Percentiles rank a stretch among this genome's conserved stretches.
Evolutionary conservation across 2,888 invertebrate species (phyloP).

Genomic region (Saturnia pavonia): DNA sequence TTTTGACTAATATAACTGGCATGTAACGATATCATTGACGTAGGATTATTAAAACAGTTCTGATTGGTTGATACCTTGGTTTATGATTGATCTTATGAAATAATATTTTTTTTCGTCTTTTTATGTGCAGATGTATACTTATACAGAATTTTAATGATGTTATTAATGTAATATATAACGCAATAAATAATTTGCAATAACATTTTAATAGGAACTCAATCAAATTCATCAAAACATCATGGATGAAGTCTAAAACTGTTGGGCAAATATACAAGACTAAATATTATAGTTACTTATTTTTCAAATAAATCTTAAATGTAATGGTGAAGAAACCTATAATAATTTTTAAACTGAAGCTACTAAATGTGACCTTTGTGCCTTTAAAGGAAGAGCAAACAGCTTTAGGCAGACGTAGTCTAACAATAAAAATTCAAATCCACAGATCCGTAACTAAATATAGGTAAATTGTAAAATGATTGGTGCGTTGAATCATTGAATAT

Average conservation of each 20-base stretch:
- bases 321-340: too few relatives aligned
- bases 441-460: too few relatives aligned
- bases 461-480: too few relatives aligned
- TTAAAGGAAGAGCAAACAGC: too few relatives aligned
- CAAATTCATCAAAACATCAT: neutral
- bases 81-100: neutral
- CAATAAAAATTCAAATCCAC: too few relatives aligned
- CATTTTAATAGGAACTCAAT: neutral
- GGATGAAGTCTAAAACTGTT: too few relatives aligned
- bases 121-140: neutral
- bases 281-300: neutral
- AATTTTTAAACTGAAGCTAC: too few relatives aligned
- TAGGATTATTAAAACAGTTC: conserved; percentile 9
- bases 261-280: neutral
- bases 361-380: too few relatives aligned
- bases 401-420: too few relatives aligned
- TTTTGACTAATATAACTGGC: conserved; percentile 17
- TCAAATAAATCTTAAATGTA: too few relatives aligned
- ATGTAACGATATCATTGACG: conserved; percentile 12
- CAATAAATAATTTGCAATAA: neutral
- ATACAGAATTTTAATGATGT: neutral
- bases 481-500: too few relatives aligned
- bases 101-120: neutral
- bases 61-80: neutral
- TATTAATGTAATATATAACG: neutral